Evolutionary conservation across 2,113 vertebrate species (phyloP), one percentile per base, ranked within the genome.

Genomic region (Picathartes gymnocephalus): DNA sequence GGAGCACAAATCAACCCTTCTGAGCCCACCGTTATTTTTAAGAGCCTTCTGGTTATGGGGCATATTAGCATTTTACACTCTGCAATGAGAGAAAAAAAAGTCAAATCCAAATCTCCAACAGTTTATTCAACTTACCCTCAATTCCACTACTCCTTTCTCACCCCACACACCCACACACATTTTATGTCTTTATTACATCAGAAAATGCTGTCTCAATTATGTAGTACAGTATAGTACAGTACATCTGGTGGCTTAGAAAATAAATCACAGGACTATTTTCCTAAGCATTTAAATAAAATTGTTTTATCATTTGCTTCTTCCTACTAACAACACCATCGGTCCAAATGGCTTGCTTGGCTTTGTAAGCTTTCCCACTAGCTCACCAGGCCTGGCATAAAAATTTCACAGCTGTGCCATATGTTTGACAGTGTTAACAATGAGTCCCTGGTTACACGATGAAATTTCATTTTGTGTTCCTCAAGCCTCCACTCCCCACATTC

Each of bases 171-270:
- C 57, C 90, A 93, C 90, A 93, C 71, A 92, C 90, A 72, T 79
- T 95, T 96, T 94, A 65, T 89, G 92, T 82, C 80, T 70, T 92
- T 91, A 93, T 97, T 90, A 94, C 95, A 96, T 96, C 94, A 97
- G 84, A 97, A 79, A 97, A 95, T 86, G 91, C 90, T 96, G 84
- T 89, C 81, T 92, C 90, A 76, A 53, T 90, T 95, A 95, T 74
- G 77, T 57, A 94, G 81, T 79, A 89, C 64, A 90, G 80, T 73
- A 73, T 58, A 88, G 92, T 33, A 56, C 48, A 94, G 84, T 91
- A 94, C 93, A 96, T 94, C 86, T 95, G 93, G 88, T 84, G 72
- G 62, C 40, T 92, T 71, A 95, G 77, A 74, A 28, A 92, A 94
- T 96, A 93, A 97, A 96, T 97, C 90, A 95, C 70, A 88, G 62